A percentile compares a stretch with the other conserved stretches of the same genome.
Evolutionary conservation across 2,888 invertebrate genomes (phyloP).

Genomic region (Chrysopilus asiliformis): DNA sequence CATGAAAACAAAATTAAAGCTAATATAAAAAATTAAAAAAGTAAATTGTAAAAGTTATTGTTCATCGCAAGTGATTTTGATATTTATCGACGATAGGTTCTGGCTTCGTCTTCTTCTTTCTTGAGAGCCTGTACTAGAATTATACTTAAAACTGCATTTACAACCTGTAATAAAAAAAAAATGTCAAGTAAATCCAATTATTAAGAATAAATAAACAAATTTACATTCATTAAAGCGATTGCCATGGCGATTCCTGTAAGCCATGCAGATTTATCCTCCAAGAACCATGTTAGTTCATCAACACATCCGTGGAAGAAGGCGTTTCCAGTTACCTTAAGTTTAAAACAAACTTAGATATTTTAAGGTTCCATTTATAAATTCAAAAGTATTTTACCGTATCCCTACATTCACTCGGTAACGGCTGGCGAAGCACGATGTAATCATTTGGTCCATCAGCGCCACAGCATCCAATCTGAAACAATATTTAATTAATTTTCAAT

Average conservation of each 20-base stretch:
- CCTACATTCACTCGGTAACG: slow-evolving; percentile 69
- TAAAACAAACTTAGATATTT: no score
- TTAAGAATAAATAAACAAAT: slow-evolving; percentile 24
- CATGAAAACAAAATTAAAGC: no score
- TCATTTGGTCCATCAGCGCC: slow-evolving; percentile 79
- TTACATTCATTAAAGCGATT: slow-evolving; percentile 65
- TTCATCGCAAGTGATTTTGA: no score
- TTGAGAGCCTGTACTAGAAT: slow-evolving; percentile 59
- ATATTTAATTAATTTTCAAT: not conserved
- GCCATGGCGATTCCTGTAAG: slow-evolving; percentile 65
- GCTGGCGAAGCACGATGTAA: slow-evolving; percentile 61
- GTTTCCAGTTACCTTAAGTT: slow-evolving; percentile 81
- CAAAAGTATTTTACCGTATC: no score
- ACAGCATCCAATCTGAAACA: slow-evolving; percentile 70
- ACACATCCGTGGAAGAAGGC: slow-evolving; percentile 81
- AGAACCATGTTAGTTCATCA: slow-evolving; percentile 76
- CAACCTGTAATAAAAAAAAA: slow-evolving; percentile 39
- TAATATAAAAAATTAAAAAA: no score
- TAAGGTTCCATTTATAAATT: no score
- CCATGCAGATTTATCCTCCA: slow-evolving; percentile 74
- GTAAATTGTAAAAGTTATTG: no score
- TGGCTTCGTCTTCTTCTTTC: slow-evolving; percentile 54
- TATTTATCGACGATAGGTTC: slow-evolving; percentile 44
- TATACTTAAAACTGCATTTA: slow-evolving; percentile 56
- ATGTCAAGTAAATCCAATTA: slow-evolving; percentile 8